Evolutionary conservation across 2,113 vertebrate species (phyloP), one percentile per base, ranked within the genome.

Genomic region (Coracopsis vasa): DNA sequence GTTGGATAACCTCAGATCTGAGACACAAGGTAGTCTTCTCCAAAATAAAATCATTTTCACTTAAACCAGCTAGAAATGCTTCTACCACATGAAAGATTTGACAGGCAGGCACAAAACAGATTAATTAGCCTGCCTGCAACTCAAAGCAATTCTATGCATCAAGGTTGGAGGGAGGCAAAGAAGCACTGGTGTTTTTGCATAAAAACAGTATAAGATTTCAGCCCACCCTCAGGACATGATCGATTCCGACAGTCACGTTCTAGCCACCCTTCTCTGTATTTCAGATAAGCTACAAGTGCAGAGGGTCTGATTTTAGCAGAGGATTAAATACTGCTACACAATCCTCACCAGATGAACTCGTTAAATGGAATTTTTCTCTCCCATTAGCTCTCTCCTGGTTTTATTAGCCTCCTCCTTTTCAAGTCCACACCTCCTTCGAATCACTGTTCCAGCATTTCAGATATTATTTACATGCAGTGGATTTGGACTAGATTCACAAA

Each of bases 61-160:
- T 92, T 90, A 37, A 89, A 86, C 81, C 2, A 0, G 25, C 44
- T 74, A 65, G 77, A 86, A 85, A 25, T 74, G 51, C 11, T 90
- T 58, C 90, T 72, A 93, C 94, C 94, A 95, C 77, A 95, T 92
- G 75, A 95, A 95, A 93, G 85, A 62, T 93, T 71, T 92, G 90
- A 86, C 2, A 13, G 91, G 69, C 93, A 94, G 80, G 88, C 86
- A 91, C 60, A 92, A 86, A 90, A 27, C 83, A 91, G 86, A 86
- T 87, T 96, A 94, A 96, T 96, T 94, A 93, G 51, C 20, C 41
- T 37, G 69, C 51, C 65, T 88, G 80, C 88, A 95, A 56, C 77
- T 71, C 80, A 80, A 45, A 83, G 86, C 83, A 84, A 37, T 78
- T 86, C 80, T 61, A 2, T 50, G 73, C 69, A 93, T 81, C 69